Evolutionary conservation across 1,140 invertebrate genomes (phyloP).

Genomic region (Pinna nobilis): DNA sequence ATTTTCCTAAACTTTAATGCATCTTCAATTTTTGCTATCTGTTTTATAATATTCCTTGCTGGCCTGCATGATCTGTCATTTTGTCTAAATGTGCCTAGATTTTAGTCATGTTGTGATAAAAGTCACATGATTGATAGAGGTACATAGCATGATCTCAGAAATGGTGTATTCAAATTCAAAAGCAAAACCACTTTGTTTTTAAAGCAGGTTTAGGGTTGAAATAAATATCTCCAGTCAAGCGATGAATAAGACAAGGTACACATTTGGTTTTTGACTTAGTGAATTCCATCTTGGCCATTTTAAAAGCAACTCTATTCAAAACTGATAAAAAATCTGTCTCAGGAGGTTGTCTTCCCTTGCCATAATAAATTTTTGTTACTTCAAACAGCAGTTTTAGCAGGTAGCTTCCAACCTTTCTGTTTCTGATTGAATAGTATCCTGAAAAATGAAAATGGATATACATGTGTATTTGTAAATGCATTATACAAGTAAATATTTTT

Average conservation of each 20-base stretch:
- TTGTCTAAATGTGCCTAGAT: too few relatives aligned
- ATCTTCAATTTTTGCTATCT: too few relatives aligned
- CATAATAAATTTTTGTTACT: background rate
- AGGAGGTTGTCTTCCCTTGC: background rate
- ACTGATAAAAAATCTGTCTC: background rate
- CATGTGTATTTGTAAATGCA: background rate
- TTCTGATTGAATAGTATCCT: background rate
- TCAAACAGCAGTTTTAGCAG: background rate
- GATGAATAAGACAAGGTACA: constrained; percentile 3
- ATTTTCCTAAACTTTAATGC: too few relatives aligned
- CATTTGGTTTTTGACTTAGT: background rate
- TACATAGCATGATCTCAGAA: too few relatives aligned
- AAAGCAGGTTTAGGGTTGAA: too few relatives aligned
- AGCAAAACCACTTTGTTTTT: too few relatives aligned
- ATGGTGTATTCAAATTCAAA: too few relatives aligned
- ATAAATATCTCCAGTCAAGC: background rate
- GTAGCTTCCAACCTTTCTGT: background rate
- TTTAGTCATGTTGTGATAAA: too few relatives aligned
- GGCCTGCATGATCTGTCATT: too few relatives aligned
- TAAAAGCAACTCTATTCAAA: background rate
- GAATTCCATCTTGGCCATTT: background rate
- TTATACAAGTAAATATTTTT: background rate
- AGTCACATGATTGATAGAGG: too few relatives aligned
- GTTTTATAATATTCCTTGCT: too few relatives aligned
- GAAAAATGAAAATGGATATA: background rate